Base-by-base conservation (phyloP, 2,888 invertebrate species). In the Erpobdella octoculata region DNA sequence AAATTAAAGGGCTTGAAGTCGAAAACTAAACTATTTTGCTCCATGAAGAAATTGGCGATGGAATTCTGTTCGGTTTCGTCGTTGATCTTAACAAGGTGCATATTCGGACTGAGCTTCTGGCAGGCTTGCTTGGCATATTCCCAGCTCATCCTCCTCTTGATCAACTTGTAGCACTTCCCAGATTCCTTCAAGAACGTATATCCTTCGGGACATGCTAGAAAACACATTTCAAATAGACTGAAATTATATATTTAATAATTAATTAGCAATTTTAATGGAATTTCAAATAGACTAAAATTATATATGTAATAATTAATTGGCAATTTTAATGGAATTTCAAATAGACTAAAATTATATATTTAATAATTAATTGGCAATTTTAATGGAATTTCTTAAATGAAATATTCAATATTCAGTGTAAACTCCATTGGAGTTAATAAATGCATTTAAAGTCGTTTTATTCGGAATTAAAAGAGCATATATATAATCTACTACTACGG, bases 81-180 rank as follows among this genome's bases (percentile, higher is more conserved):
- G 21, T 53, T n/a, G 15, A 69, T 25, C 35, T 35, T 46, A 4
- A 53, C 58, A 15, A 48, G 48, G 21, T 69, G 53, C 5, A 69
- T 21, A 31, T 21, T n/a, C 15, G 69, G 69, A 58, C 58, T 12
- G 31, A 58, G 9, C 36, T 35, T 28, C 31, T 53, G 2, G 53
- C 69, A 69, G 21, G 53, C 53, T 15, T 28, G n/a, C 28, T 37
- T 69, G 15, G 48, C 48, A 21, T 15, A n/a, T 1, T 58, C 18
- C 69, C 69, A 69, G 21, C 53, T 69, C 69, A 69, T 53, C 12
- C 69, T n/a, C 4, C 48, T 53, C 15, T 25, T 69, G 41, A 69
- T 36, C 31, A 69, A 33, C n/a, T 69, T 69, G 69, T 69, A 69
- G 28, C 69, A 69, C 15, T 33, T 69, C 46, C 58, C 21, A n/a